Base-by-base conservation (phyloP, 2,797 vertebrate species). In the Poeciliopsis gracilis region DNA sequence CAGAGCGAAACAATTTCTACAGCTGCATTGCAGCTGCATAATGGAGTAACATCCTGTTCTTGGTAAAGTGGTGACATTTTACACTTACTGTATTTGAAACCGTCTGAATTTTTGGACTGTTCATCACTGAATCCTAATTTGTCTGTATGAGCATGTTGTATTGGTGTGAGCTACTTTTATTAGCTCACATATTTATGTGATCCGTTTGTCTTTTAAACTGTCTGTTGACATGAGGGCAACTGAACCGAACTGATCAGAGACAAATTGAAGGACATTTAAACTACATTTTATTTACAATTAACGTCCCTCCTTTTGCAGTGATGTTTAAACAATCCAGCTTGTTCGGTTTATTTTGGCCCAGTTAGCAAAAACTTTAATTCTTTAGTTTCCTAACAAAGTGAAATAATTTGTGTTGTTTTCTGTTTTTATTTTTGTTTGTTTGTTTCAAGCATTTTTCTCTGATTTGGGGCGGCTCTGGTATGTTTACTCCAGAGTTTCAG, bases 401-500 rank as follows among this genome's bases (percentile, higher is more conserved):
- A 69, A 69, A 69, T 5, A 70, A 45, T 25, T 3, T 3, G 41
- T 8, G 25, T 28, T 69, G 10, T 25, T 67, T 23, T 25, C 23
- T 25, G 36, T 45, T 69, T 69, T 13, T 15, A 51, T 51, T 10
- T 53, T 25, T 53, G 23, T 53, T n/a, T 69, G 11, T 69, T n/a
- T 70, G 12, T 70, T 70, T 70, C 38, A 15, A 70, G 23, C 63
- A 4, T 4, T 38, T 66, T n/a, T 15, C 9, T 6, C 20, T 41
- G 38, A 2, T 25, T 51, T 43, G 66, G 38, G 38, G 3, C 43
- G 23, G 2, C 23, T n/a, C 66, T 45, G 36, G 10, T 41, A 23
- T 18, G 70, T 59, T 81, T 33, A 66, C 47, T 81, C 30, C 70
- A 73, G 20, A 67, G 86, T 74, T 77, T 38, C 15, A 11, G 75